Conservation (phyloP, 2,797 vertebrate species). For the Scolopax bukidnonensis region DNA sequence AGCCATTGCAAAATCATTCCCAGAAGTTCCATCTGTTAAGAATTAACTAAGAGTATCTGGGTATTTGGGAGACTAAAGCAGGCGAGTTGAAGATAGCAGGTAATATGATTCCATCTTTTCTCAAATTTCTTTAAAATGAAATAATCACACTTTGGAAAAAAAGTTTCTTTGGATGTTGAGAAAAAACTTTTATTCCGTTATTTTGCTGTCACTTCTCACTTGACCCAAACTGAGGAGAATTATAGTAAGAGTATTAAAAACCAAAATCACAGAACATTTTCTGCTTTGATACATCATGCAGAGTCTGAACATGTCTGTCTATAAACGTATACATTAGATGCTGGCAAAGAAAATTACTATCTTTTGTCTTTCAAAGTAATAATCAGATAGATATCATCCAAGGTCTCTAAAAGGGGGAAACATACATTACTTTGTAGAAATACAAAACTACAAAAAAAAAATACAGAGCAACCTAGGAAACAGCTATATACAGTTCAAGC, state of each 20-base stretch:
- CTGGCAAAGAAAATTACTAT: background rate
- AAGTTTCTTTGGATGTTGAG: background rate
- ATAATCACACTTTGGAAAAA: background rate
- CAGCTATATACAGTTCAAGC: background rate
- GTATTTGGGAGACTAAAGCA: background rate
- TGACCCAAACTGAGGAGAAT: background rate
- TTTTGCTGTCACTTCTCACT: background rate
- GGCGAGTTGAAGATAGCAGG: background rate
- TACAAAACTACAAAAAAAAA: too few species aligned
- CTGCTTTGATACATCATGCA: background rate
- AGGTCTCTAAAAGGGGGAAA: background rate
- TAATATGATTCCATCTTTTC: background rate
- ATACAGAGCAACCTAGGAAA: background rate
- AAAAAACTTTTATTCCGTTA: background rate
- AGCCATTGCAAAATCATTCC: background rate
- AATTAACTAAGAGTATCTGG: constrained; percentile 9
- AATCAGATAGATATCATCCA: background rate
- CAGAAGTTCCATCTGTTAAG: constrained; percentile 48
- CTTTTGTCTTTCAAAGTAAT: background rate
- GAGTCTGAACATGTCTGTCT: background rate
- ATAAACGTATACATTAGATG: background rate
- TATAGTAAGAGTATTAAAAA: background rate
- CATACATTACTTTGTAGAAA: background rate
- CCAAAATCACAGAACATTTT: background rate
- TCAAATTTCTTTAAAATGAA: background rate